phyloP scores from a whole-genome alignment of 2,888 invertebrate species.

The Mesoligia furuncula region DNA sequence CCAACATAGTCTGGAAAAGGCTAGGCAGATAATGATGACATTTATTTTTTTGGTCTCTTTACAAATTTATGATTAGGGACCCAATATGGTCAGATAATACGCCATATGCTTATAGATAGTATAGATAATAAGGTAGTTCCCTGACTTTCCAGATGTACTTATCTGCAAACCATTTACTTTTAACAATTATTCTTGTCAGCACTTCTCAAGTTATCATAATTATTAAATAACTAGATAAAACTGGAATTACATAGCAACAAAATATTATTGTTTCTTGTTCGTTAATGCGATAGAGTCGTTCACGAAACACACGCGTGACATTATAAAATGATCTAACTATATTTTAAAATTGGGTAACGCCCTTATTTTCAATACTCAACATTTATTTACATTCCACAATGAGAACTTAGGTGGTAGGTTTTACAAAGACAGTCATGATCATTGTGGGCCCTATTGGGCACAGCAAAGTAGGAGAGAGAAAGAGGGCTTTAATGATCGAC shows the following conservation, averaged over 20 bases:
- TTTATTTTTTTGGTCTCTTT: not conserved
- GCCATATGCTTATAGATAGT: not conserved
- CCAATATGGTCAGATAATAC: not conserved
- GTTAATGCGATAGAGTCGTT: conserved; percentile 42
- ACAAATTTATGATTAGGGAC: not conserved
- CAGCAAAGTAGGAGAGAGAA: not conserved
- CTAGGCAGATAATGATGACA: not conserved
- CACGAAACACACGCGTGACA: conserved; percentile 35
- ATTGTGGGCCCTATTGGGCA: not conserved
- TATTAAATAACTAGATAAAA: conserved; percentile 37
- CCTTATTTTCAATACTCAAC: not conserved
- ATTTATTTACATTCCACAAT: not conserved
- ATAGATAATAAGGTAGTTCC: not conserved
- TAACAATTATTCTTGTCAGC: not conserved
- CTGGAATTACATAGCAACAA: conserved; percentile 21
- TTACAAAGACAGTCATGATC: not conserved
- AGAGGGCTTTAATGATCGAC: not conserved
- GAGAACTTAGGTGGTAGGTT: not conserved
- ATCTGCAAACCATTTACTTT: not conserved
- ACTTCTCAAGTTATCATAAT: conserved; percentile 29
- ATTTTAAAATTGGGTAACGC: not conserved
- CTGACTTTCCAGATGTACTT: not conserved
- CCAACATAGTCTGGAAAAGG: not conserved
- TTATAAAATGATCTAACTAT: not conserved
- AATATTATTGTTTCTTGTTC: conserved; percentile 25